Base-by-base conservation (phyloP, 64 coral and sea anemone species). In the Montipora foliosa region DNA sequence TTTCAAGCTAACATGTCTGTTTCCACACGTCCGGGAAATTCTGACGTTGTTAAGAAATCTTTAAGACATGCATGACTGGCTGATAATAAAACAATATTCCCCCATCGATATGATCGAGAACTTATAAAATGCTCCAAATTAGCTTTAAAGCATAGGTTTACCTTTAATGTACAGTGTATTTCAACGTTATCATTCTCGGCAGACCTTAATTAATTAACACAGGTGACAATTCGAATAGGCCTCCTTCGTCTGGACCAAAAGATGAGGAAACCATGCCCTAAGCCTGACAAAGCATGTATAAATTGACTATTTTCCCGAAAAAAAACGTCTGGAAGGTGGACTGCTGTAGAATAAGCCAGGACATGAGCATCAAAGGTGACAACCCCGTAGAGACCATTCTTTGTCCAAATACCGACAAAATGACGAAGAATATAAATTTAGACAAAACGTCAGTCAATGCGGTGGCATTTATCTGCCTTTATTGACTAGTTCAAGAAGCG, bases 381-480 rank as follows among this genome's bases (percentile, higher is more conserved):
- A 50, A 49, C 5, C 16, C 46, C 5, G 16, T 14, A 37, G 14
- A 76, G 1, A 73, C 1, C 69, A 24, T 82, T 29, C 59, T 59
- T 16, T 86, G 64, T n/a, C 67, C 47, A 29, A 66, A 86, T 86
- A 71, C 82, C 66, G 17, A 48, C 8, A 14, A 24, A 19, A 67
- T 86, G 82, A 86, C 82, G 82, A 49, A 8, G 14, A 4, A 19
- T 47, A 45, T 84, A 84, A 84, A 84, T 19, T 84, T 84, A 84
- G 82, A 72, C 1, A 9, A 1, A 11, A 69, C 82, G 47, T 71
- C 82, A 61, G 57, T 3, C 9, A 48, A 2, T 37, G 17, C 16
- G 44, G 47, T 67, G 44, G 1, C 29, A 16, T 20, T 17, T 5
- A 24, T 47, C 37, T 37, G 37, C 37, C 37, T 57, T 57, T 57